Evolutionary conservation across 2,797 vertebrate genomes (phyloP), one percentile per base, ranked within the genome.

Genomic region (Protosalanx chinensis): DNA sequence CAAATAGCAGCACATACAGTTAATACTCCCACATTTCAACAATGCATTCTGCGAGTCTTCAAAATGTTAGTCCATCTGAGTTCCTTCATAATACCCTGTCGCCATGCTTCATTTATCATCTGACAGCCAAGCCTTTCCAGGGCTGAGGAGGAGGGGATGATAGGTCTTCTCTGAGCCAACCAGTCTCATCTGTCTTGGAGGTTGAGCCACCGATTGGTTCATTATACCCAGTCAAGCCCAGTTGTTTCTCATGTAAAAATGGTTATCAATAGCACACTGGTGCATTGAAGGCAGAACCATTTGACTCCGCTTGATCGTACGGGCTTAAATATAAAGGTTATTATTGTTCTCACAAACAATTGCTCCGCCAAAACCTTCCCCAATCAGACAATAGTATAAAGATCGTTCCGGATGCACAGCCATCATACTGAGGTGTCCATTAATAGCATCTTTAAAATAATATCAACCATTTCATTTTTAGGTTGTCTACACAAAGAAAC

Each of bases 111-210:
- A 57, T 57, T 57, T 20, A 57, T n/a, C 3, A 23, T 59, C 51
- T n/a, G 18, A 16, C 18, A 6, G 51, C 51, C 51, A n/a, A 56
- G 18, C 51, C 16, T 56, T 3, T 56, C 15, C 20, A 37, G 4
- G 8, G 30, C 18, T n/a, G 18, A 64, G 15, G 37, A 23, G 37
- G n/a, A 64, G 18, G 35, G 35, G 10, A 27, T 37, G 63, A 64
- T 64, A n/a, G 35, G 63, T 64, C 63, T 35, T 10, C 35, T 64
- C 10, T 20, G 35, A 64, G 20, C 63, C 63, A 27, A 41, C 33
- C 13, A 23, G n/a, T 64, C n/a, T 41, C 1, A 35, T 64, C 7
- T 3, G 7, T 64, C 30, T 29, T 20, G 12, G 33, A 64, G 35
- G 37, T 2, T 8, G 18, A 64, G 35, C 18, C 12, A 23, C 20